Percentiles rank a stretch among this genome's conserved stretches.
phyloP scores from a whole-genome alignment of 2,888 invertebrate species.

The Petrolisthes manimaculis region DNA sequence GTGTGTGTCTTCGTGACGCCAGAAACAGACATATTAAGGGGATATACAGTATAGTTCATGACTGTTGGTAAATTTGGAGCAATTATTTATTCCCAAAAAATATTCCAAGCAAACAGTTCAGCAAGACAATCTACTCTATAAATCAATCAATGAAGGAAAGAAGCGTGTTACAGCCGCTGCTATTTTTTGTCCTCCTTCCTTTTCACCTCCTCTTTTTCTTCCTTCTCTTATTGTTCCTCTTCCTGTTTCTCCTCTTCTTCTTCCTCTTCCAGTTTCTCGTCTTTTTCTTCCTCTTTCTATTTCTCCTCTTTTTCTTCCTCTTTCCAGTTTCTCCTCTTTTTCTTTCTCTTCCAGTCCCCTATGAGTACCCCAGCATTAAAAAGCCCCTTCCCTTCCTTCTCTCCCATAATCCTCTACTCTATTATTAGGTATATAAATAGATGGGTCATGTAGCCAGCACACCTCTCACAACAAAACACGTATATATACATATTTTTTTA shows the following conservation, averaged over 20 bases:
- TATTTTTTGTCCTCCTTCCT: background rate
- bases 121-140: too few species aligned
- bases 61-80: too few species aligned
- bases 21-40: too few species aligned
- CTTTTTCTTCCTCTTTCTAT: background rate
- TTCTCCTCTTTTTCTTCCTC: background rate
- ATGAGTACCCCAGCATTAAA: background rate
- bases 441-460: background rate
- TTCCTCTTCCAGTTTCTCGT: background rate
- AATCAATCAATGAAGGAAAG: too few species aligned
- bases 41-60: too few species aligned
- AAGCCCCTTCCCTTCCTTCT: background rate
- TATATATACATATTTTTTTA: conserved; percentile 15
- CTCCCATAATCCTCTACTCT: background rate
- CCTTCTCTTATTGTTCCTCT: background rate
- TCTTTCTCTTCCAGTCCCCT: background rate
- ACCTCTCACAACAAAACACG: too few species aligned
- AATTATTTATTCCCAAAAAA: too few species aligned
- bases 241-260: conserved; percentile 11
- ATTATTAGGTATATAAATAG: background rate
- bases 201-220: conserved; percentile 5
- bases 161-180: background rate
- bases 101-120: too few species aligned
- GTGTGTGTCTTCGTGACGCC: too few species aligned
- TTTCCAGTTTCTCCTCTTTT: background rate